These are phyloP conservation scores for Laticauda laticaudata DNA, from an alignment of 2,113 vertebrate genomes.

Conservation along the genomic window DNA sequence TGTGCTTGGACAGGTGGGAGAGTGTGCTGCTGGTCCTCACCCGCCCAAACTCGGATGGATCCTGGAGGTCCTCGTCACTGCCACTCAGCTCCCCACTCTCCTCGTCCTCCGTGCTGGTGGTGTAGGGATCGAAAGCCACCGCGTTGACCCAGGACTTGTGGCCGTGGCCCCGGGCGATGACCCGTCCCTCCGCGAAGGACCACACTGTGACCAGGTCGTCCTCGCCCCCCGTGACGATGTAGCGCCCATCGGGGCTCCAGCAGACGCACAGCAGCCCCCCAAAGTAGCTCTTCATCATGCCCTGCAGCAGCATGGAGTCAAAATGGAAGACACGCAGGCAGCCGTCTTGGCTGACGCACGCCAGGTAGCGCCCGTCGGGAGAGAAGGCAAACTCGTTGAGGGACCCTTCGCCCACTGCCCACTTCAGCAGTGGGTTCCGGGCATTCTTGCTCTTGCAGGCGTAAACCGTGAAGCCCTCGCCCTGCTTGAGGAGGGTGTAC, in stretches of 20 bases:
- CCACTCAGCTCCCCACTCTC: constrained; percentile 73
- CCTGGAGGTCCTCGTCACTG: constrained; percentile 76
- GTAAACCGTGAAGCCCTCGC: constrained; percentile 87
- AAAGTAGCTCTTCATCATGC: constrained; percentile 92
- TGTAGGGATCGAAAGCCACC: constrained; percentile 88
- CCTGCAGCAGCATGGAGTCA: constrained; percentile 88
- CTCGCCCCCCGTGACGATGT: constrained; percentile 86
- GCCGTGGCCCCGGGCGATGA: constrained; percentile 86
- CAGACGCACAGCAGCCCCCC: constrained; percentile 90
- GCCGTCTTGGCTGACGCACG: constrained; percentile 91
- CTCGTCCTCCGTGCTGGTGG: constrained; percentile 78
- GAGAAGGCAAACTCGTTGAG: constrained; percentile 93
- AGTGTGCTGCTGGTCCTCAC: constrained; percentile 79
- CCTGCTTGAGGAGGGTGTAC: constrained; percentile 84
- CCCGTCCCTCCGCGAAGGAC: constrained; percentile 85
- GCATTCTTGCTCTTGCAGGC: constrained; percentile 86
- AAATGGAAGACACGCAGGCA: constrained; percentile 88
- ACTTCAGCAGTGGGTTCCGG: constrained; percentile 85
- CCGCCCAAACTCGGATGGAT: constrained; percentile 64
- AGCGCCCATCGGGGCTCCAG: constrained; percentile 91
- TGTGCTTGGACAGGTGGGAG: constrained; percentile 79
- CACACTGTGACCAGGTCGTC: constrained; percentile 92
- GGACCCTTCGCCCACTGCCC: constrained; percentile 85
- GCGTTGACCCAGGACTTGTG: constrained; percentile 96
- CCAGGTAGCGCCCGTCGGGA: constrained; percentile 85